Base-by-base conservation (phyloP, 2,113 vertebrate genomes). In the Eptatretus burgeri region DNA sequence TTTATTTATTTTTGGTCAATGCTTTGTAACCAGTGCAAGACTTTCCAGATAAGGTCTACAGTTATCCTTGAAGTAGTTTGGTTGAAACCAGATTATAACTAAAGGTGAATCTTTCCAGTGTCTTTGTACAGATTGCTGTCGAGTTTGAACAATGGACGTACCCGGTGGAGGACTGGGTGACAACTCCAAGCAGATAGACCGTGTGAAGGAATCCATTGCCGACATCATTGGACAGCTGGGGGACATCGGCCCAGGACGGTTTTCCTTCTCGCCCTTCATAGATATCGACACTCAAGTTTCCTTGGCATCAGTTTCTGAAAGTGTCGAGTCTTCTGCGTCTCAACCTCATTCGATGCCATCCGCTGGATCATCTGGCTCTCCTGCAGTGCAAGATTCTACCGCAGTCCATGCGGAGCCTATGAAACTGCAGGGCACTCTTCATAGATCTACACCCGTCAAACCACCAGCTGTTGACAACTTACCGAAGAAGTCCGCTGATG, bases 281-380 rank as follows among this genome's bases (percentile, higher is more conserved):
- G 78, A 79, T 70, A 71, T 79, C 69, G 78, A 80, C 72, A 80
- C 78, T 19, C 78, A 78, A 72, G 79, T 80, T 68, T 75, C 75
- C 50, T 63, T 79, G 74, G 77, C 77, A 1, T 76, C 77, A 1
- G 72, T 79, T 69, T 80, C 78, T 13, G 77, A 80, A 71, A 80
- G 78, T 51, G 77, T 77, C 0, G 78, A 79, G 67, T 79, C 77
- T 1, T 80, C 77, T 1, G 70, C 79, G 64, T 76, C 78, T 70
- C 77, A 80, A 70, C 74, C 79, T 51, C 74, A 69, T 69, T 79
- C 77, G 14, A 71, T 75, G 64, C 73, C 74, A 68, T 78, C 77
- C 1, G 64, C 73, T 63, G 71, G 71, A 1, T 74, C 74, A 64
- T 77, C 77, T 27, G 73, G 75, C 69, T 71, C 67, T 14, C 77